Evolutionary conservation across 2,888 invertebrate genomes (phyloP), one percentile per base, ranked within the genome.

Genomic region (Micoletzkya japonica): DNA sequence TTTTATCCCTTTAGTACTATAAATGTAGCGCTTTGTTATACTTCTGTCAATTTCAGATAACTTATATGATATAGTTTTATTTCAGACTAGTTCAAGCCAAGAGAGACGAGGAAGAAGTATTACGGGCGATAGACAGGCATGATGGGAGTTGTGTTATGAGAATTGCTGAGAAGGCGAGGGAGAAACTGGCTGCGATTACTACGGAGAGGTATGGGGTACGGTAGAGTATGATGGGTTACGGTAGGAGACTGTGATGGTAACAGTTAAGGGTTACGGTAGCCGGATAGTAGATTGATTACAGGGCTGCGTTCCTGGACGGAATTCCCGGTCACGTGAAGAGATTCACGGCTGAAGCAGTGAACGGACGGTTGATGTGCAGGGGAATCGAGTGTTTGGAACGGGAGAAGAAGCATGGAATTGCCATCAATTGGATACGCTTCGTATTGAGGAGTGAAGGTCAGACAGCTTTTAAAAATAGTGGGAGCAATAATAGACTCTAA

Each of bases 331-430:
- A 67, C 26, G 30, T 44, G 6, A 36, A 3, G 10, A 54, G 20
- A 10, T 67, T 44, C 39, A 67, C 67, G 17, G 39, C 28, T 10
- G 67, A 67, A 20, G 67, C 56, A 17, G 54, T 67, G 6, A 37
- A 37, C 7, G 44, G 39, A 6, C 26, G 67, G 30, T 28, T 67
- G 6, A 44, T 56, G 17, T 20, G 30, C 17, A 54, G 67, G 39
- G 50, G 63, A 37, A 34, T 67, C 2, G 67, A 67, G 10, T 54
- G 56, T 44, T 57, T 67, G 4, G 67, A 67, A 28, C 10, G 57
- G 10, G 56, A 57, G 30, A 67, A 67, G 32, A 32, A 67, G 2
- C 28, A 67, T 24, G 39, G 28, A 20, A 57, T 44, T 6, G 67
- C 67, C 1, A 30, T 44, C 30, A 67, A 67, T 44, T 67, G 57